Evolutionary conservation across 2,888 invertebrate genomes (phyloP).

Genomic region (Hedychridium roseum): DNA sequence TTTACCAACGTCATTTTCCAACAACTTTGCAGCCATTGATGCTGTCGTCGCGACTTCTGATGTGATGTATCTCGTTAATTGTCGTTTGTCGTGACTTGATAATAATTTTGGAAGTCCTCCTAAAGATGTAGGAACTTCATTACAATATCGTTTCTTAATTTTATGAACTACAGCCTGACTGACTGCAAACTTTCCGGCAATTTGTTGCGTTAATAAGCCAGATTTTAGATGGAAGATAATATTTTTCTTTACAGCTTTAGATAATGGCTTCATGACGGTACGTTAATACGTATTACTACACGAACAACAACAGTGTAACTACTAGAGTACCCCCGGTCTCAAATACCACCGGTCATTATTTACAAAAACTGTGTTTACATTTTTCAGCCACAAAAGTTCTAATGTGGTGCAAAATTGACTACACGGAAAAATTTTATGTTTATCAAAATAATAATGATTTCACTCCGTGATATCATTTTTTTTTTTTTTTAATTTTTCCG

Average conservation of each 20-base stretch:
- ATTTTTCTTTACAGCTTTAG: not conserved
- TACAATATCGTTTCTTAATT: conserved; percentile 9
- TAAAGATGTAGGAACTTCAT: conserved; percentile 4
- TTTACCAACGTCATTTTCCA: conserved; percentile 15
- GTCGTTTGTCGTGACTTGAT: conserved; percentile 10
- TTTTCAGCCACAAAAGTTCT: not conserved
- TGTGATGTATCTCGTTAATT: conserved; percentile 14
- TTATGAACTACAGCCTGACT: conserved; percentile 6
- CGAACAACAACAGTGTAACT: not conserved
- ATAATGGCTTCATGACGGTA: conserved; percentile 5
- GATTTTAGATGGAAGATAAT: conserved; percentile 6
- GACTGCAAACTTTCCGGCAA: conserved; percentile 3
- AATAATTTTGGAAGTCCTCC: conserved; percentile 15
- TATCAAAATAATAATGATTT: conserved; percentile 9
- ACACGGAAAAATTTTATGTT: conserved; percentile 6
- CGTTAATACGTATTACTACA: conserved; percentile 3
- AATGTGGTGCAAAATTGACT: conserved; percentile 6
- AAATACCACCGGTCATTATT: not conserved
- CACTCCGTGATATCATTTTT: conserved; percentile 1
- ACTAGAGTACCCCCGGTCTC: not conserved
- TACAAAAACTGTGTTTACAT: not conserved
- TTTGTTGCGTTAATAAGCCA: conserved; percentile 11
- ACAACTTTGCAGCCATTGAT: conserved; percentile 8
- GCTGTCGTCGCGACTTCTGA: conserved; percentile 13
- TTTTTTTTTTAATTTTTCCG: too few relatives aligned